Conservation (phyloP, 1,140 invertebrate species). For the Diorhabda elongata region DNA sequence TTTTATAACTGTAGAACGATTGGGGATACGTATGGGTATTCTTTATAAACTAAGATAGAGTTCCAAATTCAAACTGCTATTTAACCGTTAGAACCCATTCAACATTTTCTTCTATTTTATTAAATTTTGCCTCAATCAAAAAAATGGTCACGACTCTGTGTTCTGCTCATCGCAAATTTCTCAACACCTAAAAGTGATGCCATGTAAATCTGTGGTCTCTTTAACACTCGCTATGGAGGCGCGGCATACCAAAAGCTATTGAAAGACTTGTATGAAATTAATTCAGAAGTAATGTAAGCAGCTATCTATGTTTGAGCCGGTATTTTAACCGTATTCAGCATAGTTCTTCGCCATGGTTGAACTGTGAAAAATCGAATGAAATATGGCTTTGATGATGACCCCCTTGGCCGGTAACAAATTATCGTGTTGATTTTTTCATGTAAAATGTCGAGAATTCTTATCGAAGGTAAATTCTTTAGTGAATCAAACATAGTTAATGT, state of each 20-base stretch:
- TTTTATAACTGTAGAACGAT: too few relatives aligned
- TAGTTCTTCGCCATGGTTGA: neutral
- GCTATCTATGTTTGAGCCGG: constrained; percentile 9
- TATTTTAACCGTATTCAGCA: constrained; percentile 13
- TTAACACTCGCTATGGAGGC: neutral
- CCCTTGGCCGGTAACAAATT: neutral
- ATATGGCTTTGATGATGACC: constrained; percentile 1
- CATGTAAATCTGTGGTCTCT: neutral
- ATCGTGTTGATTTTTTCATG: neutral
- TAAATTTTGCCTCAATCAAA: too few relatives aligned
- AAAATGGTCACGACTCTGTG: too few relatives aligned
- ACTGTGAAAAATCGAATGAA: constrained; percentile 10
- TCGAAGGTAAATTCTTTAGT: neutral
- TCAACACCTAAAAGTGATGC: too few relatives aligned
- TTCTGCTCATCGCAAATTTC: too few relatives aligned
- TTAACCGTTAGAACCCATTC: too few relatives aligned
- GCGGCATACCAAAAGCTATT: constrained; percentile 15
- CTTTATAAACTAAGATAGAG: too few relatives aligned
- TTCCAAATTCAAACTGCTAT: too few relatives aligned
- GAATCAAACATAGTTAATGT: neutral
- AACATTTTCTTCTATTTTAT: too few relatives aligned
- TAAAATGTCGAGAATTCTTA: neutral
- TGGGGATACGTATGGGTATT: too few relatives aligned
- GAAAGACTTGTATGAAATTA: constrained; percentile 20
- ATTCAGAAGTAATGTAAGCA: constrained; percentile 21